Evolutionary conservation across 92 coral and sea anemone species (phyloP).

Genomic region (Montipora capitata): DNA sequence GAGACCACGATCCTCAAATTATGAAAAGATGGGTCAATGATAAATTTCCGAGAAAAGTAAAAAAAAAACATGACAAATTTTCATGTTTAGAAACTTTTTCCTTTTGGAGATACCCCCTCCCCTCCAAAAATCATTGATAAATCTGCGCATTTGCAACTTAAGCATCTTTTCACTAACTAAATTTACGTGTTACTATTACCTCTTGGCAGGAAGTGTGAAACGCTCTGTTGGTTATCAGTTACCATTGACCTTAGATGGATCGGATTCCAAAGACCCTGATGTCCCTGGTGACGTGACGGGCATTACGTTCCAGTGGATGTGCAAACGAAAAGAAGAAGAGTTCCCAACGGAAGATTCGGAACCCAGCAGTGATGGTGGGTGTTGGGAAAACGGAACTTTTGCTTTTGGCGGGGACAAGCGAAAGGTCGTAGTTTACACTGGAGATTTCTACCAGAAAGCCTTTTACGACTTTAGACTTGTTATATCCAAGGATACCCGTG

Average conservation of each 20-base stretch:
- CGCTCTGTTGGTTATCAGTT: constrained; percentile 87
- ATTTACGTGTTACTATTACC: background rate
- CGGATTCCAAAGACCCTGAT: constrained; percentile 91
- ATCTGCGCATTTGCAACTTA: too few species aligned
- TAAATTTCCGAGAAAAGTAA: too few species aligned
- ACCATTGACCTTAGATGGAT: constrained; percentile 81
- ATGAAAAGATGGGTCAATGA: too few species aligned
- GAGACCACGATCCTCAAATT: too few species aligned
- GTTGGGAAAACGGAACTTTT: constrained; percentile 86
- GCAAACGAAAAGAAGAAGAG: constrained; percentile 75
- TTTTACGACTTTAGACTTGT: constrained; percentile 79
- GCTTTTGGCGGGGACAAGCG: constrained; percentile 57
- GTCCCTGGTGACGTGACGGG: constrained; percentile 76
- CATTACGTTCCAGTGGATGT: constrained; percentile 84
- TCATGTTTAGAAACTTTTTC: too few species aligned
- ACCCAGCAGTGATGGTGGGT: constrained; percentile 75
- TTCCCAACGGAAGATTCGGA: constrained; percentile 63
- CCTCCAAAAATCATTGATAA: too few species aligned
- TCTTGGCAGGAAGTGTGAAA: constrained; percentile 77
- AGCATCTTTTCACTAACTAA: background rate
- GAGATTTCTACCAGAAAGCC: constrained; percentile 76
- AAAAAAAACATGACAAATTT: too few species aligned
- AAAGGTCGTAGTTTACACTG: constrained; percentile 73
- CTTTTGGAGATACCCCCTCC: too few species aligned
- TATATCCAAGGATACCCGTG: constrained; percentile 73